Base-by-base conservation (phyloP, 2,797 vertebrate genomes). In the Bryconaethiops microstoma region DNA sequence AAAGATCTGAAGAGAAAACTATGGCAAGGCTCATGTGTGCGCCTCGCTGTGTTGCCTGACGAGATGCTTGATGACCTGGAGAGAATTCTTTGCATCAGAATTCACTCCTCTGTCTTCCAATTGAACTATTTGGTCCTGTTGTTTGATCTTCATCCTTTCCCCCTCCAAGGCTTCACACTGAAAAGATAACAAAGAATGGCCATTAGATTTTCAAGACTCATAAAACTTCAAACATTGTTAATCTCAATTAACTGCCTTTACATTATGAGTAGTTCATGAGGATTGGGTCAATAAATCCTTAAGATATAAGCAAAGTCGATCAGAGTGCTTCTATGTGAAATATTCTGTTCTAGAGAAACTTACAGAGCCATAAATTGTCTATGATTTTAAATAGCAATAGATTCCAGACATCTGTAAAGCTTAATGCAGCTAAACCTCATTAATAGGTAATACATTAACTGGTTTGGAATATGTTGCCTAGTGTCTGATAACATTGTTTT, bases 41-140 rank as follows among this genome's bases (percentile, higher is more conserved):
- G 79, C 72, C 82, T 35, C n/a, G 21, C 84, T 16, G 70, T 35
- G 50, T 78, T 87, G 50, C 70, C 40, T 88, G 88, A 90, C 85
- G 84, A 83, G 83, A 89, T 92, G 90, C 89, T 90, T 88, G 84
- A 88, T 92, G 89, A 90, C 89, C 89, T 88, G 88, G 86, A 89
- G 82, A 90, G 85, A 88, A 87, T 84, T 84, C 82, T 79, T 72
- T 62, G 83, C 83, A 81, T n/a, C 87, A 87, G 76, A 88, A 88
- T 87, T 86, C 85, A 35, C 85, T 81, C 57, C 76, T 64, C 89
- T 85, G 85, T 45, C 85, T 82, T 89, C 86, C 86, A 87, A 91
- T 90, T 89, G 86, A 90, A 83, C 45, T 54, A 21, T 87, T 82
- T 85, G 74, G 82, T 67, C 80, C 21, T 77, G 63, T 72, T 87